Evolutionary conservation across 2,888 invertebrate genomes (phyloP), one percentile per base, ranked within the genome.

Genomic region (Agrotis exclamationis): DNA sequence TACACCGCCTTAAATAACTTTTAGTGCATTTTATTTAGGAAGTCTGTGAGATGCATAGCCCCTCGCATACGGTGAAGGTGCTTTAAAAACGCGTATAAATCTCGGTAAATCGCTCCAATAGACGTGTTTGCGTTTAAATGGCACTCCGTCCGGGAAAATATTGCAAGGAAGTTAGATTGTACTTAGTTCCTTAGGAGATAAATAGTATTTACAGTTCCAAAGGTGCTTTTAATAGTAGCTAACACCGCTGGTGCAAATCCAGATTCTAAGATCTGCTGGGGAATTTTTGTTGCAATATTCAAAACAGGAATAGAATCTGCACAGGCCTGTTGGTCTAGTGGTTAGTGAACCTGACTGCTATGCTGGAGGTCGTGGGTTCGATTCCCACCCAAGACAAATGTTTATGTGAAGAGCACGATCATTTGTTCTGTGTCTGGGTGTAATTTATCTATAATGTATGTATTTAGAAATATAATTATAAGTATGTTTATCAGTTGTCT

Each of bases 51-150:
- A 82, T 85, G 84, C 86, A 85, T 80, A 51, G 65, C 64, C 63
- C 58, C 63, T 58, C 56, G 62, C 77, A 81, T 72, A 74, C 81
- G 74, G 67, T 66, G 59, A 39, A 77, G 82, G 74, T 86, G 82
- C 86, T 86, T 90, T 89, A 88, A 87, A 86, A 87, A 86, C 83
- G 72, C 63, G 78, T 80, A 88, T 91, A 92, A 91, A 90, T 92
- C 90, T 88, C 67, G 51, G 70, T 77, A 85, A 91, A 90, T 90
- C 85, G 89, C 83, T 74, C 56, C 77, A 79, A 85, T 85, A 77
- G 82, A 85, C 86, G 85, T 87, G 86, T 88, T 88, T 88, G 84
- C 87, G 82, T 87, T 87, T 88, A 85, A 88, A 90, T 56, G 86
- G 86, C 74, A 82, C 83, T 80, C 85, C 81, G 80, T 86, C 85